A percentile compares a stretch with the other conserved stretches of the same genome.
phyloP scores from a whole-genome alignment of 2,797 vertebrate genomes.

The Apogon talboti region DNA sequence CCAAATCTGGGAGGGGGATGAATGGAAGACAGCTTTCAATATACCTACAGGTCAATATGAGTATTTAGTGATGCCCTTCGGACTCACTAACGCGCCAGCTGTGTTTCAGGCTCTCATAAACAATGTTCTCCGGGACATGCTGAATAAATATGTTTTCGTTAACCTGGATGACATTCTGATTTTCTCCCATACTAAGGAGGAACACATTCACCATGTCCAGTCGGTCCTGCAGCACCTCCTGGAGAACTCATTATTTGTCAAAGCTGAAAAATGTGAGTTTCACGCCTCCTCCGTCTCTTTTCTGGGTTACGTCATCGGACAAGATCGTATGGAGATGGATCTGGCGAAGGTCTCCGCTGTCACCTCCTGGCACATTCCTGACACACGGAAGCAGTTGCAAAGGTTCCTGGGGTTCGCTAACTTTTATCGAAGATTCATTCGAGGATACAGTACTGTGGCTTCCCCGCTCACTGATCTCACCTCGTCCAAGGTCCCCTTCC shows the following conservation, averaged over 20 bases:
- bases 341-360: neutral
- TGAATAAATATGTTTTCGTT: neutral
- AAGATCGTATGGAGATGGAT: neutral
- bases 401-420: neutral
- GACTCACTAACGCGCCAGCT: neutral
- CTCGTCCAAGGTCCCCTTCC: neutral
- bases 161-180: neutral
- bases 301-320: neutral
- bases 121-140: neutral
- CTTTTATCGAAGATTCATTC: neutral
- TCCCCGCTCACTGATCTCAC: neutral
- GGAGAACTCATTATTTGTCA: neutral
- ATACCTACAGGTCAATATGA: neutral
- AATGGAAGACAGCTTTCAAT: neutral
- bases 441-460: neutral
- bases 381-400: neutral
- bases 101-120: neutral
- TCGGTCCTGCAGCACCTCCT: neutral
- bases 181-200: neutral
- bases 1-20: neutral
- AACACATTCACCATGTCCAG: neutral
- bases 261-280: constrained; percentile 1
- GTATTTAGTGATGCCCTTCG: neutral
- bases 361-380: neutral
- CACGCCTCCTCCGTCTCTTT: neutral